These are phyloP conservation scores for Pristis pectinata DNA, from an alignment of 2,797 vertebrate genomes.

Conservation along the genomic window DNA sequence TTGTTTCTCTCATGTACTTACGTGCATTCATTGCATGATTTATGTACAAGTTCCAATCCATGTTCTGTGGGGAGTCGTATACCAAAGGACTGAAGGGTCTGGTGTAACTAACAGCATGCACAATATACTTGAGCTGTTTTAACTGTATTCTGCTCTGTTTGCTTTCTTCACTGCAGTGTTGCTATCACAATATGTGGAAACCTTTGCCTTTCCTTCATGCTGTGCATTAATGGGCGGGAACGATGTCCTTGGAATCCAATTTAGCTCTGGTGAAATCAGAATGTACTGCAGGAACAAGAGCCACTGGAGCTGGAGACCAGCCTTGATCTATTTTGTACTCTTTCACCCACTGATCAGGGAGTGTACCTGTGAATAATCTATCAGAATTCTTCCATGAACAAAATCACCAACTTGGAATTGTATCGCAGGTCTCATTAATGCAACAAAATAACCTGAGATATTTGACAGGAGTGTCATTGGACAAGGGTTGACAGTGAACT, in stretches of 20 bases:
- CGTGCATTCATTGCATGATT: neutral
- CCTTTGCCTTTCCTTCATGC: neutral
- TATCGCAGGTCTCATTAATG: neutral
- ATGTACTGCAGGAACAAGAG: neutral
- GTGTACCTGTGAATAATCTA: neutral
- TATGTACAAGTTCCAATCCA: neutral
- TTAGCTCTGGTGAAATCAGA: neutral
- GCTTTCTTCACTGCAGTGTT: neutral
- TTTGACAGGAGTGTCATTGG: neutral
- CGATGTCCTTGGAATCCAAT: neutral
- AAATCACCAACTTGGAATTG: neutral
- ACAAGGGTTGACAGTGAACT: neutral
- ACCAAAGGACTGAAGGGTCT: neutral
- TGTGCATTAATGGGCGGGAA: neutral
- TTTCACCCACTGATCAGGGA: neutral
- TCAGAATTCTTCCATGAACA: neutral
- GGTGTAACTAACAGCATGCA: neutral
- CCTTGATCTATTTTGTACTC: too few relatives aligned
- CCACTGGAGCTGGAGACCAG: neutral
- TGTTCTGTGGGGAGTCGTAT: constrained; percentile 12
- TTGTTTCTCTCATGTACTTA: neutral
- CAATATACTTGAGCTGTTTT: constrained; percentile 24
- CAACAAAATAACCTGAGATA: neutral
- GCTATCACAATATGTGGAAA: neutral
- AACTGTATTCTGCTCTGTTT: neutral